Conservation (phyloP, 2,113 vertebrate species). For the Pyrgilauda ruficollis region DNA sequence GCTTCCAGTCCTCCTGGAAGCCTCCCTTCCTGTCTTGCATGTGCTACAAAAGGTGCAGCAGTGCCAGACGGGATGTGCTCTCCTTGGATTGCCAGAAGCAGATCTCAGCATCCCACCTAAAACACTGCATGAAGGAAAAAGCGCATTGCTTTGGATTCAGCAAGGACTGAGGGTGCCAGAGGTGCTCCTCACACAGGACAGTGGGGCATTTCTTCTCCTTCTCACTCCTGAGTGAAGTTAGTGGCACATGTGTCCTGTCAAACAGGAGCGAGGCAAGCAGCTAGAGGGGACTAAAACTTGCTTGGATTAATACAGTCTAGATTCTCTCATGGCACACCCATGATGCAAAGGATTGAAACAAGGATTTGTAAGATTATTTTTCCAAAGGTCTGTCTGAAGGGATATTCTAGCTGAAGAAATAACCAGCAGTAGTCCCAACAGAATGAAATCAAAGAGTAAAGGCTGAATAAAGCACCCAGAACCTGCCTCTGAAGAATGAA, state of each 20-base stretch:
- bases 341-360: rapidly evolving
- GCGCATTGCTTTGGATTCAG: background rate
- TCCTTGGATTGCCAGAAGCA: background rate
- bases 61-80: background rate
- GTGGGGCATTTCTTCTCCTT: background rate
- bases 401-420: background rate
- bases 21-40: background rate
- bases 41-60: background rate
- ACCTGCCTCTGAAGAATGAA: background rate
- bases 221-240: background rate
- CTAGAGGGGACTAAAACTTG: background rate
- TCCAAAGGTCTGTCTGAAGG: background rate
- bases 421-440: background rate
- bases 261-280: background rate
- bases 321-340: rapidly evolving
- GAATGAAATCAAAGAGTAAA: background rate
- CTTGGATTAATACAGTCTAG: background rate
- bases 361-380: background rate
- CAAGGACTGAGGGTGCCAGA: background rate
- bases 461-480: background rate
- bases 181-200: background rate
- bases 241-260: background rate
- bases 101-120: background rate
- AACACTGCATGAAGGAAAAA: background rate
- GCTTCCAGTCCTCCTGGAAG: background rate